Evolutionary conservation across 2,113 vertebrate species (phyloP).

Genomic region (Platysternon megacephalum): DNA sequence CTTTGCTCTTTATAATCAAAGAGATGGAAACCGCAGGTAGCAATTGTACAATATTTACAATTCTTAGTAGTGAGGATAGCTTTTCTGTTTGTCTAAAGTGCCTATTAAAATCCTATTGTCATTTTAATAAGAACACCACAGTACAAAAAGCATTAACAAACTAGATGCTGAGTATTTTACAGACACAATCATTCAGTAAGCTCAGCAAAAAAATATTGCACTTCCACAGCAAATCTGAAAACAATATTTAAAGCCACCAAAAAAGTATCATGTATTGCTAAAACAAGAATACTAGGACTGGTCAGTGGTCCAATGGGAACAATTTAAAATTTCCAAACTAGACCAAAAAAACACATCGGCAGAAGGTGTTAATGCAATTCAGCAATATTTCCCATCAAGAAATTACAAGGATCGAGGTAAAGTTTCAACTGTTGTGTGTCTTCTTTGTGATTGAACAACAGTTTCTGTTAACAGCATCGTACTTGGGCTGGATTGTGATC

Average conservation of each 20-base stretch:
- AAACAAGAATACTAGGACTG: neutral
- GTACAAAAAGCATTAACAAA: neutral
- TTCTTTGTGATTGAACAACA: neutral
- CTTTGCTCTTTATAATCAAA: neutral
- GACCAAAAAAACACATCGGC: neutral
- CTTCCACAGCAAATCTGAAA: neutral
- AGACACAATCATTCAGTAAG: constrained; percentile 5
- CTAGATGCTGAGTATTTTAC: neutral
- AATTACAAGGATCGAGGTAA: neutral
- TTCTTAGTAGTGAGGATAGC: constrained; percentile 8
- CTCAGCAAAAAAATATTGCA: neutral
- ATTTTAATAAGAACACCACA: neutral
- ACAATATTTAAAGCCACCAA: neutral
- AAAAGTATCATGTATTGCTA: neutral
- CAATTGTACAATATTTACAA: neutral
- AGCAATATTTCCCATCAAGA: neutral
- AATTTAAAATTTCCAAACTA: neutral
- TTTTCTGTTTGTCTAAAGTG: neutral
- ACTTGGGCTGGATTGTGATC: neutral
- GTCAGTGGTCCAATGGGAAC: accelerated
- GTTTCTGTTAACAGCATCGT: neutral
- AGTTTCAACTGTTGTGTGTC: neutral
- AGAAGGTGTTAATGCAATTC: neutral
- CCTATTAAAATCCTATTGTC: constrained; percentile 20
- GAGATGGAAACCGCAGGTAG: neutral